These are phyloP conservation scores for Clarias batrachus DNA, from an alignment of 2,113 vertebrate genomes.

Conservation along the genomic window DNA sequence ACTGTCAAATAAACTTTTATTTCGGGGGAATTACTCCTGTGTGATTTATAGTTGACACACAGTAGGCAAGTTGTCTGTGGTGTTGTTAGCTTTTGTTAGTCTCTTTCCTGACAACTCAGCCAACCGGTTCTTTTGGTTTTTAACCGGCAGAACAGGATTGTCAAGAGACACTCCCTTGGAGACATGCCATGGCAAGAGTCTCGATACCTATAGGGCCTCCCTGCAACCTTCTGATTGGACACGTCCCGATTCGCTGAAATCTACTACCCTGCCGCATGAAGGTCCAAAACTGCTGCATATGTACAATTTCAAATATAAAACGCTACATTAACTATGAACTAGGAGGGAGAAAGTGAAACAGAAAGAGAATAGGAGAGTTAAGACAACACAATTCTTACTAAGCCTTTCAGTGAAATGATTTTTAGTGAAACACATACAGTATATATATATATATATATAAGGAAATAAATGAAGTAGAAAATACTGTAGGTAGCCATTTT, in stretches of 20 bases:
- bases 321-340: not conserved
- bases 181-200: slow-evolving; percentile 37
- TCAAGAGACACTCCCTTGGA: slow-evolving; percentile 44
- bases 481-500: not conserved
- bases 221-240: slow-evolving; percentile 23
- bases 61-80: not conserved
- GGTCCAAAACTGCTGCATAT: not conserved
- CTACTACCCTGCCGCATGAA: not conserved
- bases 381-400: not conserved
- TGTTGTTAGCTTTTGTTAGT: slow-evolving; percentile 20
- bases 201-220: slow-evolving; percentile 41
- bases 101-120: slow-evolving; percentile 15
- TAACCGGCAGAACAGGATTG: slow-evolving; percentile 46
- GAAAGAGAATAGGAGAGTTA: not conserved
- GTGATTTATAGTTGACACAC: slow-evolving; percentile 2
- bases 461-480: not conserved
- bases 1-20: not conserved
- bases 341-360: slow-evolving; percentile 8
- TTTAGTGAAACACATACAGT: not conserved
- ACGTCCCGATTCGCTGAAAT: slow-evolving; percentile 16
- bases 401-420: not conserved
- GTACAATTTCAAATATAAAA: slow-evolving; percentile 8
- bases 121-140: slow-evolving; percentile 40
- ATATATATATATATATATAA: not conserved
- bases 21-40: not conserved